Conservation (phyloP, 2,888 invertebrate genomes). For the Orchestes rusci region DNA sequence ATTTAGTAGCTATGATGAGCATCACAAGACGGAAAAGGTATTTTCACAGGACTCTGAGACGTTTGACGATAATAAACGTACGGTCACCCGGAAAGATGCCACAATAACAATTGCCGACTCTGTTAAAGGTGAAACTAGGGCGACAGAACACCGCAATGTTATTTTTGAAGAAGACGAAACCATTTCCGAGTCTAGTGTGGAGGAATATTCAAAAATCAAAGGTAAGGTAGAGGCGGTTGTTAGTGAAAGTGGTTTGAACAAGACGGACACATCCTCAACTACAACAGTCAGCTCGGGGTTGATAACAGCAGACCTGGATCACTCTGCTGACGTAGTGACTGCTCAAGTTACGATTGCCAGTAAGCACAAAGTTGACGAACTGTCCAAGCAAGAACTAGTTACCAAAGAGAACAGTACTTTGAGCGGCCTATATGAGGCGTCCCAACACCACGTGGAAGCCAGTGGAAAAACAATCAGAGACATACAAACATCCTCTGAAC, state of each 20-base stretch:
- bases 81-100: slow-evolving; percentile 34
- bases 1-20: slow-evolving; percentile 35
- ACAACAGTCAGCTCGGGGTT: slow-evolving; percentile 3
- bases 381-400: slow-evolving; percentile 14
- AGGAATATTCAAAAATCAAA: slow-evolving; percentile 29
- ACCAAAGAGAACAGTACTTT: slow-evolving; percentile 13
- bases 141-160: slow-evolving; percentile 32
- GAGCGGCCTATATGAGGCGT: slow-evolving; percentile 21
- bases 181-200: slow-evolving; percentile 28
- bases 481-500: slow-evolving; percentile 28
- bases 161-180: slow-evolving; percentile 37
- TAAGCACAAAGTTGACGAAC: slow-evolving; percentile 12
- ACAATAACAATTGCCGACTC: slow-evolving; percentile 32
- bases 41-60: slow-evolving; percentile 32
- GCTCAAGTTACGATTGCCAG: slow-evolving; percentile 9
- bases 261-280: slow-evolving; percentile 7
- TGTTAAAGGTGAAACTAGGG: slow-evolving; percentile 33
- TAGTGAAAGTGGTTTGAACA: slow-evolving; percentile 6
- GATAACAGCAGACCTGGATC: slow-evolving; percentile 5
- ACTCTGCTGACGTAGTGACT: background rate
- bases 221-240: slow-evolving; percentile 29
- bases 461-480: slow-evolving; percentile 27
- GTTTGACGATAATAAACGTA: slow-evolving; percentile 30
- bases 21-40: slow-evolving; percentile 30
- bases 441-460: slow-evolving; percentile 21